These are phyloP conservation scores for Diplazon laetatorius DNA, from an alignment of 2,888 invertebrate genomes.

Conservation along the genomic window DNA sequence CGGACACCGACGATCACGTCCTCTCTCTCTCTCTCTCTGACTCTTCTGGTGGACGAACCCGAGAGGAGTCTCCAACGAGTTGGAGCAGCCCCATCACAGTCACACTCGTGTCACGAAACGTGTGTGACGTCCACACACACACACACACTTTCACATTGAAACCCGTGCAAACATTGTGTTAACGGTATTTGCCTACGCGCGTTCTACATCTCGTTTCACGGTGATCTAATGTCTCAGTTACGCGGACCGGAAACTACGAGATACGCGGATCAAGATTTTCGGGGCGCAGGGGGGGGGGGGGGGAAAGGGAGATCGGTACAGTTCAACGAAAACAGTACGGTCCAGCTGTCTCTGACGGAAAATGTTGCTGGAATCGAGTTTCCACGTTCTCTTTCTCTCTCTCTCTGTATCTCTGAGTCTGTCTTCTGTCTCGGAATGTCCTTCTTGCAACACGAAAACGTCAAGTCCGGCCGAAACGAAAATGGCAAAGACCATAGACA, in stretches of 20 bases:
- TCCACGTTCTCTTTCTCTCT: slow-evolving; percentile 3
- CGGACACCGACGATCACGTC: too few relatives aligned
- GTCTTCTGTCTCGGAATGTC: too few relatives aligned
- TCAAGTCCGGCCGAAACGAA: background rate
- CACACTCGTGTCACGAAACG: slow-evolving; percentile 72
- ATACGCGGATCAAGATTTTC: too few relatives aligned
- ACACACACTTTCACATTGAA: slow-evolving; percentile 72
- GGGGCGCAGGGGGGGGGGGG: too few relatives aligned
- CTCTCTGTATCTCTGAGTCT: too few relatives aligned
- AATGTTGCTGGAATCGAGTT: slow-evolving; percentile 52
- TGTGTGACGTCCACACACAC: background rate
- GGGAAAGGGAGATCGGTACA: too few relatives aligned
- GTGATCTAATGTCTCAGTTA: slow-evolving; percentile 77
- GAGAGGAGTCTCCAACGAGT: slow-evolving; percentile 61
- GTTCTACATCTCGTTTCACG: slow-evolving; percentile 62
- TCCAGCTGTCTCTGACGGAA: slow-evolving; percentile 19
- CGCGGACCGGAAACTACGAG: slow-evolving; percentile 62
- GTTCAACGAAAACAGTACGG: slow-evolving; percentile 36
- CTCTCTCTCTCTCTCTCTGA: too few relatives aligned
- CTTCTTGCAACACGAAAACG: slow-evolving; percentile 1
- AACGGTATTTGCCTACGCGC: slow-evolving; percentile 81
- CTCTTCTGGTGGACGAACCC: too few relatives aligned
- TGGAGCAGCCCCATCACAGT: slow-evolving; percentile 61
- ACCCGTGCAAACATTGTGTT: slow-evolving; percentile 80
- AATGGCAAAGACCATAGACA: slow-evolving; percentile 33